Evolutionary conservation across 2,797 vertebrate genomes (phyloP).

Genomic region (Bradypodion ventrale): DNA sequence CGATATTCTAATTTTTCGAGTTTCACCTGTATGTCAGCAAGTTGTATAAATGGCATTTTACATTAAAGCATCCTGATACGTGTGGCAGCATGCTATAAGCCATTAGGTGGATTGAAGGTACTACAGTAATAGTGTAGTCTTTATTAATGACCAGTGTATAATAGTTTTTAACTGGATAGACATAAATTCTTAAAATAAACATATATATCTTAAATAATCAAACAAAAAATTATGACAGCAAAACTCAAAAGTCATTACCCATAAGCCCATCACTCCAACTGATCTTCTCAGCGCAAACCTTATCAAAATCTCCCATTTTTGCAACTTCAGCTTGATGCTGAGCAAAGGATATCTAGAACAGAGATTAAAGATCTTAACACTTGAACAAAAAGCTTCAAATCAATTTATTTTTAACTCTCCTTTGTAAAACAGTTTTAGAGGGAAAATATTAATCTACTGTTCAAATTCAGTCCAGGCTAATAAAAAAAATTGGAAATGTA

Average conservation of each 20-base stretch:
- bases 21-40: too few relatives aligned
- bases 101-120: neutral
- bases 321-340: constrained; percentile 87
- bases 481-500: neutral
- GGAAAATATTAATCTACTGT: neutral
- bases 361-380: neutral
- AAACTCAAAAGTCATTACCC: constrained; percentile 71
- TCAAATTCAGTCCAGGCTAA: neutral
- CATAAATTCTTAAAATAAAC: neutral
- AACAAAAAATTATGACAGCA: neutral
- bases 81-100: neutral
- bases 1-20: too few relatives aligned
- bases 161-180: neutral
- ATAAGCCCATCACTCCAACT: constrained; percentile 84
- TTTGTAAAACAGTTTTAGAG: neutral
- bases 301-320: constrained; percentile 78
- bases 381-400: neutral
- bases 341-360: constrained; percentile 84
- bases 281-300: constrained; percentile 74
- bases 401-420: neutral
- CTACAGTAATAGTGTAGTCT: neutral
- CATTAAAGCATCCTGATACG: neutral
- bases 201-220: neutral
- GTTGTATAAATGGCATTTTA: neutral
- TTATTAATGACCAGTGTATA: neutral